phyloP scores from a whole-genome alignment of 2,888 invertebrate genomes.

The Ophonus ardosiacus region DNA sequence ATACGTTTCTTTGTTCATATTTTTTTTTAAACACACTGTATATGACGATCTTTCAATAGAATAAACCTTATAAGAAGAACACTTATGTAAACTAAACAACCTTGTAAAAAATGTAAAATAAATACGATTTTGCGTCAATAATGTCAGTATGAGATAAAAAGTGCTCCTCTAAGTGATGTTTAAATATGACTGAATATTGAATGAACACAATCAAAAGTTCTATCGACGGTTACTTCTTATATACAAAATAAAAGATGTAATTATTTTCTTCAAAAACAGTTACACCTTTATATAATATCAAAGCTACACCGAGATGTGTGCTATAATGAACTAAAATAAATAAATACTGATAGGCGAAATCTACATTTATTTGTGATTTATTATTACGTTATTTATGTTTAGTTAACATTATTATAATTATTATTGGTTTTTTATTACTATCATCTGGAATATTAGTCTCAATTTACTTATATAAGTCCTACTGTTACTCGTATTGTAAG shows the following conservation, averaged over 20 bases:
- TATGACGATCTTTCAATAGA: too few relatives aligned
- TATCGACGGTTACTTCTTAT: slow-evolving; percentile 59
- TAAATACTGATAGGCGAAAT: slow-evolving; percentile 63
- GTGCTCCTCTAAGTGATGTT: slow-evolving; percentile 34
- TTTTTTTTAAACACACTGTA: too few relatives aligned
- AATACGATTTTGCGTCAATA: slow-evolving; percentile 2
- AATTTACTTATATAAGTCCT: slow-evolving; percentile 53
- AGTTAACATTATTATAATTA: slow-evolving; percentile 61
- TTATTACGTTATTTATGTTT: slow-evolving; percentile 49
- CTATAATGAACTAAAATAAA: slow-evolving; percentile 53
- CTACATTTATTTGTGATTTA: slow-evolving; percentile 62
- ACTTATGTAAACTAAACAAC: neutral
- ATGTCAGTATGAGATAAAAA: slow-evolving; percentile 18
- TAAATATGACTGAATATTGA: slow-evolving; percentile 55
- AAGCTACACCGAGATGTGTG: slow-evolving; percentile 61
- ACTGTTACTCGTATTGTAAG: slow-evolving; percentile 56
- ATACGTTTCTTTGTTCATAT: too few relatives aligned
- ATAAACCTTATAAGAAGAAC: too few relatives aligned
- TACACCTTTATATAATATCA: slow-evolving; percentile 53
- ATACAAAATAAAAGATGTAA: slow-evolving; percentile 51
- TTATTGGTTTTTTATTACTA: slow-evolving; percentile 62
- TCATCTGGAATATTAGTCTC: slow-evolving; percentile 61
- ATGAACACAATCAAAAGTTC: slow-evolving; percentile 60
- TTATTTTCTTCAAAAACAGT: slow-evolving; percentile 41
- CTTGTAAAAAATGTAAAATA: neutral